phyloP scores from a whole-genome alignment of 2,888 invertebrate species.

The Tiliacea citrago region DNA sequence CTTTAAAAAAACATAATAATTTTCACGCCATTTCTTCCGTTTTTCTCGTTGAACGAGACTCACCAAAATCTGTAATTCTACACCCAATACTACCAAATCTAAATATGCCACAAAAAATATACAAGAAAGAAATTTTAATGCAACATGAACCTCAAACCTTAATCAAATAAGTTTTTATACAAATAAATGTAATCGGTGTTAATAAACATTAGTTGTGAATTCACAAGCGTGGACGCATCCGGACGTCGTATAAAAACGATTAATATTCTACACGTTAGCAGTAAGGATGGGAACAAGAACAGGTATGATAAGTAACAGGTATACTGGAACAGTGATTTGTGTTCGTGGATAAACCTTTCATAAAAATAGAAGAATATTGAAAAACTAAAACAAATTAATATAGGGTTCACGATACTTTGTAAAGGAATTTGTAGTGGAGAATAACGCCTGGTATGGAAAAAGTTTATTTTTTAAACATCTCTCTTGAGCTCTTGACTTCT shows the following conservation, averaged over 20 bases:
- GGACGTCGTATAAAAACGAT: conserved; percentile 66
- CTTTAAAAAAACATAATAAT: too few species aligned
- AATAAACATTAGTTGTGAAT: conserved; percentile 69
- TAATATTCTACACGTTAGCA: conserved; percentile 63
- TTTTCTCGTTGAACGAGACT: too few species aligned
- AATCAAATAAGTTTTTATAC: conserved; percentile 61
- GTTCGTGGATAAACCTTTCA: neutral
- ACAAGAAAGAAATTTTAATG: conserved; percentile 38
- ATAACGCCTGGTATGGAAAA: neutral
- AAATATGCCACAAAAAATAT: conserved; percentile 40
- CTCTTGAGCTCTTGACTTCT: neutral
- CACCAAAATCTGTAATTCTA: neutral
- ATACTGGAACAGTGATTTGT: neutral
- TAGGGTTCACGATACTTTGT: too few species aligned
- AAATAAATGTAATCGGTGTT: conserved; percentile 64
- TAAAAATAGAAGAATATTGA: too few species aligned
- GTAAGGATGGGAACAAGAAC: conserved; percentile 32
- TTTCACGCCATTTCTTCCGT: neutral
- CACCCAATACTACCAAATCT: conserved; percentile 26
- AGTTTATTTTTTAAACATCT: neutral
- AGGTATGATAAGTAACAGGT: conserved; percentile 19
- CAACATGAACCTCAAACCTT: conserved; percentile 44
- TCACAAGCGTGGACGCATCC: conserved; percentile 63
- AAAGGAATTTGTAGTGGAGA: neutral
- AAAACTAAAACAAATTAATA: too few species aligned